Percentiles rank a stretch among this genome's conserved stretches.
Conservation (phyloP, 2,888 invertebrate genomes). For the Dasypogon diadema region DNA sequence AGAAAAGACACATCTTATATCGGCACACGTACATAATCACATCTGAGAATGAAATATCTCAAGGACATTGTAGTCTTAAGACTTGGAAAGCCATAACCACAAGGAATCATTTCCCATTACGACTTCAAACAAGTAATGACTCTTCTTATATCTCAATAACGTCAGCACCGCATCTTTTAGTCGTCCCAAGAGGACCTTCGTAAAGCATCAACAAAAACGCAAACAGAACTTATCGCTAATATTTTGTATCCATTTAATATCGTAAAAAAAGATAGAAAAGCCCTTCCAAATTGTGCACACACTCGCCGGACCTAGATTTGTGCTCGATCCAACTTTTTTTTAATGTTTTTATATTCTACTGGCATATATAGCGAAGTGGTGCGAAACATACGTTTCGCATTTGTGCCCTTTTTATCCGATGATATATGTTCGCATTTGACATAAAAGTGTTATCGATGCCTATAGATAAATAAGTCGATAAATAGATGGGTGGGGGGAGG, state of each 20-base stretch:
- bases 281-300: background rate
- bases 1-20: no score
- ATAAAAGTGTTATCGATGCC: constrained; percentile 47
- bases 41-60: no score
- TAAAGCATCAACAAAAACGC: background rate
- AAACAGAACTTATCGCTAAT: constrained; percentile 14
- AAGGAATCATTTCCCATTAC: no score
- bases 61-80: no score
- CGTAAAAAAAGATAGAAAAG: background rate
- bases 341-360: constrained; percentile 36
- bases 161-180: background rate
- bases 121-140: no score
- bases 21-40: no score
- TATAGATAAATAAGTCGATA: constrained; percentile 53
- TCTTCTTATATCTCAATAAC: no score
- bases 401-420: constrained; percentile 51
- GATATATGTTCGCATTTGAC: constrained; percentile 49
- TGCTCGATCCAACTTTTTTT: constrained; percentile 11
- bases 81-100: no score
- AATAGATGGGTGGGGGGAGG: constrained; percentile 48
- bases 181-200: background rate
- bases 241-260: background rate
- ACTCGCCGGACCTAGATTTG: constrained; percentile 1
- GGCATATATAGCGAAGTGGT: constrained; percentile 24
- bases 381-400: constrained; percentile 49